Percentiles rank a stretch among this genome's conserved stretches.
phyloP scores from a whole-genome alignment of 2,113 vertebrate species.

The Crocuta crocuta region DNA sequence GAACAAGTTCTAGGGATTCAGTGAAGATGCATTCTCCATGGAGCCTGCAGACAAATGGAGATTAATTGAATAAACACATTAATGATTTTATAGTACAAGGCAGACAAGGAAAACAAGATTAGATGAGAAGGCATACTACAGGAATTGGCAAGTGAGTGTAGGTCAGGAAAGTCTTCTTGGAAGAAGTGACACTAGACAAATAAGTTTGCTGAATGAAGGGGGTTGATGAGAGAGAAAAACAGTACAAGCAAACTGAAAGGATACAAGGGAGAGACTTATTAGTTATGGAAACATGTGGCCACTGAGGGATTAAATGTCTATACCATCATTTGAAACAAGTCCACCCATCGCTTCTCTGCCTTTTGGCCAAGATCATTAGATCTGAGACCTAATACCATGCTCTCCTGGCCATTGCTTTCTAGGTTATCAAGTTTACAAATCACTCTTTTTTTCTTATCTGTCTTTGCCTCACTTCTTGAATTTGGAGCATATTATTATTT shows the following conservation, averaged over 20 bases:
- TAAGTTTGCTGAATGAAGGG: not conserved
- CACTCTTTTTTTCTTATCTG: not conserved
- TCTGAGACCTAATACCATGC: not conserved
- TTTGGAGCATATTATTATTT: not conserved
- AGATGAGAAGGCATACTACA: not conserved
- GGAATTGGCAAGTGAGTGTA: not conserved
- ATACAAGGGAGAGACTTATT: not conserved
- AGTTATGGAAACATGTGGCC: not conserved
- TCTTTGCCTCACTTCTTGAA: constrained; percentile 3
- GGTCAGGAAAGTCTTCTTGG: not conserved
- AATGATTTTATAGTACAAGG: not conserved
- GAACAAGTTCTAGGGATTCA: not conserved
- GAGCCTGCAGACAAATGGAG: not conserved
- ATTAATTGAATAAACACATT: not conserved
- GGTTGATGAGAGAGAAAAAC: not conserved
- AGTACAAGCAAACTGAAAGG: not conserved
- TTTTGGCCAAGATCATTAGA: not conserved
- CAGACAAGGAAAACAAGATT: not conserved
- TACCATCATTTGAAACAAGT: not conserved
- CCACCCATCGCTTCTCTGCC: not conserved
- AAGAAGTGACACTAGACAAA: not conserved
- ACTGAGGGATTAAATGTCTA: not conserved
- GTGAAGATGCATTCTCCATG: not conserved
- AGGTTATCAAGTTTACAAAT: not conserved
- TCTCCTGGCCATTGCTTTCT: not conserved